These are phyloP conservation scores for Xerus rutilus DNA, from an alignment of 2,797 vertebrate species.

Conservation along the genomic window DNA sequence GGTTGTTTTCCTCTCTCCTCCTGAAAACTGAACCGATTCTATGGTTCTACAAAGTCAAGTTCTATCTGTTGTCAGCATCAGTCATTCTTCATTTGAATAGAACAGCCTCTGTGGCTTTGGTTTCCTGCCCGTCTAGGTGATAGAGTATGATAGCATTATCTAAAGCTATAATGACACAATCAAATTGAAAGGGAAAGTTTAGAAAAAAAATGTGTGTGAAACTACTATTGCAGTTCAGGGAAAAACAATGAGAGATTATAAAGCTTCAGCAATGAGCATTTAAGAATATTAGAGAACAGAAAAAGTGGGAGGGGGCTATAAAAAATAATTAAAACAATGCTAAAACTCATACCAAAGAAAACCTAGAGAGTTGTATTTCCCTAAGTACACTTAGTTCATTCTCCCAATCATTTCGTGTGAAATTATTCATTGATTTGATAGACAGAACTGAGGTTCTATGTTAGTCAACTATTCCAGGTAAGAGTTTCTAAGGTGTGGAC, in stretches of 20 bases:
- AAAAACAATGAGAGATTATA: not conserved
- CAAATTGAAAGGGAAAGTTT: constrained; percentile 34
- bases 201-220: not conserved
- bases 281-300: not conserved
- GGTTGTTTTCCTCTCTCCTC: constrained; percentile 41
- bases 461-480: constrained; percentile 49
- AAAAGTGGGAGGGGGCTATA: not conserved
- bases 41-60: constrained; percentile 58
- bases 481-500: not conserved
- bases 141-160: constrained; percentile 38
- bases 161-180: constrained; percentile 7
- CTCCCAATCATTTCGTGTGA: not conserved
- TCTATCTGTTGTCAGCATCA: constrained; percentile 74
- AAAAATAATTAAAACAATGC: not conserved
- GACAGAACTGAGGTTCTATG: not conserved
- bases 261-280: not conserved
- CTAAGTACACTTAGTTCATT: not conserved
- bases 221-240: constrained; percentile 1
- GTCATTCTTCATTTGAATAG: constrained; percentile 74
- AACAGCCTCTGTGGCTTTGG: constrained; percentile 59
- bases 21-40: constrained; percentile 69
- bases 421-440: constrained; percentile 2
- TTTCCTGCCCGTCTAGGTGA: constrained; percentile 56
- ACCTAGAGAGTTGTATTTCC: not conserved
- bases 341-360: constrained; percentile 26